A percentile compares a stretch with the other conserved stretches of the same genome.
Evolutionary conservation across 2,113 vertebrate genomes (phyloP).

Genomic region (Empidonax traillii): DNA sequence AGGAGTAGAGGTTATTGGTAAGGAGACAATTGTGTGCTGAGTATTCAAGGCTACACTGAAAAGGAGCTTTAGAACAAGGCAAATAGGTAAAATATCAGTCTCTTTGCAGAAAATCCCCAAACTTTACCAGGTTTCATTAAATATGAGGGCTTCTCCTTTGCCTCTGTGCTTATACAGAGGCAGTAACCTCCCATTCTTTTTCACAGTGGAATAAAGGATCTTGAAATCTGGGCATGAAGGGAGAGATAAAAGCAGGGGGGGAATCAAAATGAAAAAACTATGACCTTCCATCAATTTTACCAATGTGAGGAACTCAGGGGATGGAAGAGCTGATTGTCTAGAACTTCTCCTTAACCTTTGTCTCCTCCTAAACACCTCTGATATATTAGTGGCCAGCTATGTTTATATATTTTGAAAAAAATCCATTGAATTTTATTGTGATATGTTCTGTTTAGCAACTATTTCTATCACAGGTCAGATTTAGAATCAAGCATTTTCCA

Average conservation of each 20-base stretch:
- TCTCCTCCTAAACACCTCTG: neutral
- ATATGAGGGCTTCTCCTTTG: neutral
- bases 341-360: neutral
- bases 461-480: neutral
- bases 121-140: neutral
- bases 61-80: neutral
- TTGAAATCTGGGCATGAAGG: neutral
- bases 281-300: neutral
- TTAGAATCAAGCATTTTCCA: neutral
- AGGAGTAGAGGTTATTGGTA: neutral
- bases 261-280: neutral
- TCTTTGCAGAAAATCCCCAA: neutral
- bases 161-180: neutral
- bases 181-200: neutral
- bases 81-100: neutral
- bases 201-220: neutral
- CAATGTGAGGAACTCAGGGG: neutral
- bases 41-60: neutral
- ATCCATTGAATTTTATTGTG: neutral
- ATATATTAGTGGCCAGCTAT: neutral
- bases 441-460: neutral
- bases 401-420: neutral
- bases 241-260: neutral
- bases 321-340: neutral
- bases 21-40: neutral